Conservation (phyloP, 2,113 vertebrate species). For the Nannobrachium achirus region DNA sequence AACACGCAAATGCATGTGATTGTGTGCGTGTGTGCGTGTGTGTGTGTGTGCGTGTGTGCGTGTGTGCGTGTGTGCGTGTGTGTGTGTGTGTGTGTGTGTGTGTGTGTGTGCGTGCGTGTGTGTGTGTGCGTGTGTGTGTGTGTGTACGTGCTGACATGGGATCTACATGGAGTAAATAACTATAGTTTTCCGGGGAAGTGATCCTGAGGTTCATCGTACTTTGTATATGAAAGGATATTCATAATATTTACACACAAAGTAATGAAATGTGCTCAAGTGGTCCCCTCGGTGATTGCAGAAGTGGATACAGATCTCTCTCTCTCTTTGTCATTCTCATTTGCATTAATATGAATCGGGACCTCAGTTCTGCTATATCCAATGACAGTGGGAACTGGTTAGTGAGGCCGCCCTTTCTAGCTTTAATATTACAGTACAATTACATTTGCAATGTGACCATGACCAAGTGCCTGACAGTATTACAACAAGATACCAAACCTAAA, state of each 20-base stretch:
- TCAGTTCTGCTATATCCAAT: too few species aligned
- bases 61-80: constrained; percentile 2
- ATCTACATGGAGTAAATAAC: constrained; percentile 9
- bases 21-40: constrained; percentile 5
- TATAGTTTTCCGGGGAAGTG: background rate
- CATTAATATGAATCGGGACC: too few species aligned
- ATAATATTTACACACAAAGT: constrained; percentile 45
- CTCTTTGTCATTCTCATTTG: too few species aligned
- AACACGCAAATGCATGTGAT: background rate
- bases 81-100: background rate
- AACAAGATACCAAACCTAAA: too few species aligned
- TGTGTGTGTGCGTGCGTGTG: background rate
- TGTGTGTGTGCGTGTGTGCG: background rate
- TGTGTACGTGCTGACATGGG: background rate
- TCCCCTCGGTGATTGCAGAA: background rate
- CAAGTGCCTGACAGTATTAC: too few species aligned
- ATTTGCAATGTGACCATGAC: too few species aligned
- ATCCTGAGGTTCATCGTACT: constrained; percentile 20
- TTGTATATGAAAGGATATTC: constrained; percentile 22
- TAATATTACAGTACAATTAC: too few species aligned
- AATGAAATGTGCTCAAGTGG: constrained; percentile 16
- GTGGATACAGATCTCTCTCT: background rate
- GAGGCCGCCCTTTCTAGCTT: too few species aligned
- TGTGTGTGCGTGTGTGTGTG: background rate
- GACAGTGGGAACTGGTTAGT: too few species aligned